Evolutionary conservation across 64 coral and sea anemone genomes (phyloP).

Genomic region (Cladopsammia gracilis): DNA sequence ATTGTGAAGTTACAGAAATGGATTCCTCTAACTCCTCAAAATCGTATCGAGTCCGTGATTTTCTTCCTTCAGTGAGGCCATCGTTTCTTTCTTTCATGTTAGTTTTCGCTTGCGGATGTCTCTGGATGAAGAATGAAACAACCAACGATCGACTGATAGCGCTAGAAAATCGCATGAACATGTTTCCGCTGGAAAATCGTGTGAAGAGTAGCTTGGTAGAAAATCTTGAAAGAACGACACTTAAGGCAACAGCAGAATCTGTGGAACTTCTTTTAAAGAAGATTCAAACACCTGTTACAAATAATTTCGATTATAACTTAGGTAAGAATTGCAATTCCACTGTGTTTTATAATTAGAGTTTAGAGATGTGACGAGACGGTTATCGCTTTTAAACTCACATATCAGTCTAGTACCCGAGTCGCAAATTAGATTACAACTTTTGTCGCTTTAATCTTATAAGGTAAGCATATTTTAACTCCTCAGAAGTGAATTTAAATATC

Average conservation of each 20-base stretch:
- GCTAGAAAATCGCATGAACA: neutral
- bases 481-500: no score
- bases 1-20: neutral
- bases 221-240: neutral
- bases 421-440: no score
- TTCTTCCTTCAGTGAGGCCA: neutral
- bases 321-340: neutral
- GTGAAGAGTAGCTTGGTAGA: neutral
- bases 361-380: no score
- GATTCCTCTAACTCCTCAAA: neutral
- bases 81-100: conserved; percentile 1
- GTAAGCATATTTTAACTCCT: no score
- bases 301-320: neutral
- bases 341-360: no score
- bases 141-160: neutral
- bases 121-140: neutral
- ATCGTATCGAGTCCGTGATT: neutral
- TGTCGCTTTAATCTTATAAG: no score
- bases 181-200: no score
- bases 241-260: neutral
- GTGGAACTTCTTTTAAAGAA: neutral
- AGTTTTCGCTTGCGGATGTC: neutral
- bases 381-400: no score
- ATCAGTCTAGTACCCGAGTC: no score
- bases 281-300: neutral